These are phyloP conservation scores for Hippopotamyrus pictus DNA, from an alignment of 2,797 vertebrate genomes.

Conservation along the genomic window DNA sequence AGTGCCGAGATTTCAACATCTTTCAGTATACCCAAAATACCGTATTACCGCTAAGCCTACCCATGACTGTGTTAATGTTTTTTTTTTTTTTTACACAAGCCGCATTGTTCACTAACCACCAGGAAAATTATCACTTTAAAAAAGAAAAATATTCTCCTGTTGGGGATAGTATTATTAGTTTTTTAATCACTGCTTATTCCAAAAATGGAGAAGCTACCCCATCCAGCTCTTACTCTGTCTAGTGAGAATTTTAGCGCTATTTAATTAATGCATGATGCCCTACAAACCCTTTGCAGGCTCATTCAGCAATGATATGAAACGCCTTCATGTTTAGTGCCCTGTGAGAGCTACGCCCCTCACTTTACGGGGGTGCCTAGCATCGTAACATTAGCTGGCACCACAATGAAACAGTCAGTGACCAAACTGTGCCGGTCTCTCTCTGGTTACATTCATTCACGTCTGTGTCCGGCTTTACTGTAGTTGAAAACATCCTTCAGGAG, in stretches of 20 bases:
- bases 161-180: not conserved
- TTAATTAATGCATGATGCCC: not conserved
- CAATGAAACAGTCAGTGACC: not conserved
- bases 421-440: not conserved
- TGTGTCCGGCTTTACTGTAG: not conserved
- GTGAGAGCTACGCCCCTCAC: not conserved
- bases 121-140: not conserved
- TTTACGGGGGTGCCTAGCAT: not conserved
- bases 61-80: not conserved
- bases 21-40: not conserved
- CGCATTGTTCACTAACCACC: not conserved
- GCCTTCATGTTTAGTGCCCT: not conserved
- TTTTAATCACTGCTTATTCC: not conserved
- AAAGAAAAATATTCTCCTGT: constrained; percentile 6
- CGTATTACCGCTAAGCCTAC: not conserved
- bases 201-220: not conserved
- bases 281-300: not conserved
- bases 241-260: not conserved
- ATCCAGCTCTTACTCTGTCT: not conserved
- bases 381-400: not conserved
- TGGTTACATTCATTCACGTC: not conserved
- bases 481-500: not conserved
- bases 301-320: not conserved
- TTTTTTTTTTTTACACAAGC: not conserved
- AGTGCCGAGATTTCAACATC: not conserved